Base-by-base conservation (phyloP, 2,797 vertebrate species). In the Myotis daubentonii region DNA sequence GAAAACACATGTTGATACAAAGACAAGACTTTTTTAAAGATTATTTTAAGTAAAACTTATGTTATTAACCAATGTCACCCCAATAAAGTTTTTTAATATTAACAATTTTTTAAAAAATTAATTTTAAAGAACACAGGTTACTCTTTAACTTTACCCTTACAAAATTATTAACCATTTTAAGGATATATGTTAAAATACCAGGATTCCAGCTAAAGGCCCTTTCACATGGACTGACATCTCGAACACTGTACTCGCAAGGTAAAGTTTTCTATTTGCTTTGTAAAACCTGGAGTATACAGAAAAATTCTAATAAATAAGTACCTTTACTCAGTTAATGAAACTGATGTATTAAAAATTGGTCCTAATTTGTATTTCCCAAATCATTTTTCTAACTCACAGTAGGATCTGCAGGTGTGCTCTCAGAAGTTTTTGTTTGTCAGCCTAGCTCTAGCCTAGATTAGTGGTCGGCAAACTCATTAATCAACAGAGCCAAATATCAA, bases 1-100 rank as follows among this genome's bases (percentile, higher is more conserved):
- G 87, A 91, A 97, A 87, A 97, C 60, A 94, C 7, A 98, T 80
- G 93, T 96, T 94, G 91, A 93, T 96, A 91, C 20, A 80, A 20
- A 97, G 66, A 97, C 96, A 92, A 79, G 6, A 83, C 8, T 36
- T 96, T 65, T 87, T 49, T 0, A 0, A 97, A 94, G 90, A 83
- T 79, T 15, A 72, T 51, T 92, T 80, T 84, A 87, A 96, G 22
- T 83, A n/a, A 66, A 66, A 66, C n/a, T n/a, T 47, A 66, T 83
- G 44, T 82, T 82, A 44, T 49, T 68, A 83, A 83, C 22, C 62
- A 66, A 49, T 83, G 62, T 36, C 62, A 66, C 22, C 19, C 9
- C n/a, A 65, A 65, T 47, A 83, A 49, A 82, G n/a, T 23, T 65
- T n/a, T 47, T 82, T 65, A 15, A 41, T 60, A 57, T 6, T 8